Base-by-base conservation (phyloP, 2,113 vertebrate species). In the Puffinus mauretanicus region DNA sequence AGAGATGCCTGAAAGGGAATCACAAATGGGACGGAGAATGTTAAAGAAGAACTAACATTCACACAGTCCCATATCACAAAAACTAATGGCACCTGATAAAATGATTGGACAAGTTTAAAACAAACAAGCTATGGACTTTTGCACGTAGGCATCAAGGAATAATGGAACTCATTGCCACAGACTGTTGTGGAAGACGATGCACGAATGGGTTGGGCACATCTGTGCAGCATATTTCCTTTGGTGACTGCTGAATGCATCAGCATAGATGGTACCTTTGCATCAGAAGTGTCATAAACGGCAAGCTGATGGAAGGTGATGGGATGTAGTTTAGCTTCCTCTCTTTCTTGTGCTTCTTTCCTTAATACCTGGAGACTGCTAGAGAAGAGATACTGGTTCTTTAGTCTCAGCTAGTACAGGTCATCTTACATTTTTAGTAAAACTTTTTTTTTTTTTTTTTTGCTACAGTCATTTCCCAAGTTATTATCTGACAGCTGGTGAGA, bases 91-190 rank as follows among this genome's bases (percentile, higher is more conserved):
- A 91, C 34, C 36, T 2, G 84, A 91, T 91, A 94, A 96, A 93
- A 84, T 69, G 61, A 47, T 82, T 86, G 87, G 49, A 75, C 86
- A 96, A n/a, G 38, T 80, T 95, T 95, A 90, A 94, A 96, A 79
- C 62, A 96, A 89, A 91, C 49, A 79, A 82, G 13, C 34, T 86
- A 58, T 21, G 32, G 66, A 71, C 22, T 82, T 95, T 93, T 94
- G 54, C 90, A 94, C 1, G 2, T 79, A 94, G 49, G 27, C 92
- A 69, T 80, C 46, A 72, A 80, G 69, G 90, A 85, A 80, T 85
- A 87, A 90, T 85, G 91, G 82, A 91, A 71, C 25, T 85, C 54
- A 13, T 80, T 72, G 61, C 61, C 81, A 65, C 47, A 85, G 40
- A 60, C 40, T 7, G 5, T 40, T 71, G 30, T 82, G 58, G 81